Evolutionary conservation across 2,888 invertebrate species (phyloP).

Genomic region (Aphrophora alni): DNA sequence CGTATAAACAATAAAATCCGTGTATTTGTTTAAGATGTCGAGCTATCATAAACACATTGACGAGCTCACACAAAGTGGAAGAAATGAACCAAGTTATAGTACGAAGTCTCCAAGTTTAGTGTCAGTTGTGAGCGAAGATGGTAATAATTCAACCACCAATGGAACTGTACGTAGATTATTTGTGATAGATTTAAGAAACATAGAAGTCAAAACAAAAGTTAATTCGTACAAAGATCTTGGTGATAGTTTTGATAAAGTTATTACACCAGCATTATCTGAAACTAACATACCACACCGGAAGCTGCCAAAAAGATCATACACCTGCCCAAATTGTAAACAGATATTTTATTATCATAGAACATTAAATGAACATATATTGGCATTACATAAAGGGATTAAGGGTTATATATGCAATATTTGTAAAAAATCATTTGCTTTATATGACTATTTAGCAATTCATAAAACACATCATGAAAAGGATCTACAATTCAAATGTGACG

Average conservation of each 20-base stretch:
- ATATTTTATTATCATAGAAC: background rate
- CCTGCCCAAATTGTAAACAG: background rate
- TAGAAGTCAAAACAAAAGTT: background rate
- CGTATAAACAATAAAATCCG: background rate
- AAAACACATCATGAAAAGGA: background rate
- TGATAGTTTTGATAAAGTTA: too few relatives aligned
- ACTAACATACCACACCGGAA: too few relatives aligned
- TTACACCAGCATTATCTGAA: too few relatives aligned
- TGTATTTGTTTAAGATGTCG: conserved; percentile 2
- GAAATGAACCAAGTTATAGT: background rate
- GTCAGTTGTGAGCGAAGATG: background rate
- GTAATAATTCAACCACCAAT: background rate
- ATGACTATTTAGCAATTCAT: background rate
- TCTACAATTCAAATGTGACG: background rate
- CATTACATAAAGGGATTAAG: background rate
- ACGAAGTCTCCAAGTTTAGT: background rate
- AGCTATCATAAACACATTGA: background rate
- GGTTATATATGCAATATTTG: background rate
- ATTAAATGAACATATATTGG: background rate
- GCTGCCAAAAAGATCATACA: background rate
- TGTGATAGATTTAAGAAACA: background rate
- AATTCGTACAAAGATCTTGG: background rate
- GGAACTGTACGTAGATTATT: background rate
- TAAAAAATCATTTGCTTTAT: background rate
- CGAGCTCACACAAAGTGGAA: background rate